These are phyloP conservation scores for Meiosimyza decipiens DNA, from an alignment of 2,888 invertebrate species.

Conservation along the genomic window DNA sequence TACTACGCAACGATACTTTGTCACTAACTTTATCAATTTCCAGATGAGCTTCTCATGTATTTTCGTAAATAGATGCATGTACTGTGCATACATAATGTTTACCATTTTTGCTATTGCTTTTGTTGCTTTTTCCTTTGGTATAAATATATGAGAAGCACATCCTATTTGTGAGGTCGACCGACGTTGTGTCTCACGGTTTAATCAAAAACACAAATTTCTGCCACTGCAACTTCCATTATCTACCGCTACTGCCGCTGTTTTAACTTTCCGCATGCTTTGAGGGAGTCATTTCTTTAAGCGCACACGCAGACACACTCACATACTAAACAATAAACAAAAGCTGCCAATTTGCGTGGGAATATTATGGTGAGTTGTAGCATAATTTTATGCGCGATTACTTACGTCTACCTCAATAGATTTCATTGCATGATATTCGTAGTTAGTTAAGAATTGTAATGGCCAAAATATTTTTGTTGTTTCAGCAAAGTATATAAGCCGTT, in stretches of 20 bases:
- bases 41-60: too few relatives aligned
- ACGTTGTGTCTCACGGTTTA: slow-evolving; percentile 56
- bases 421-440: too few relatives aligned
- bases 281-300: background rate
- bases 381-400: background rate
- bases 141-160: background rate
- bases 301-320: background rate
- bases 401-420: too few relatives aligned
- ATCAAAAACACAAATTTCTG: slow-evolving; percentile 58
- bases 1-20: too few relatives aligned
- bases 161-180: background rate
- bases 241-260: background rate
- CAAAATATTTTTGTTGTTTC: too few relatives aligned
- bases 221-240: background rate
- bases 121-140: too few relatives aligned
- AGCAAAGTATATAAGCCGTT: background rate
- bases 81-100: too few relatives aligned
- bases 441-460: background rate
- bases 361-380: slow-evolving; percentile 13
- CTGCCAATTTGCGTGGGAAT: slow-evolving; percentile 30
- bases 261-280: background rate
- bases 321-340: background rate
- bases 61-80: too few relatives aligned
- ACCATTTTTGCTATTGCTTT: too few relatives aligned
- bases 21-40: too few relatives aligned